Base-by-base conservation (phyloP, 2,113 vertebrate genomes). In the western clawed frog (Xenopus tropicalis) region DNA sequence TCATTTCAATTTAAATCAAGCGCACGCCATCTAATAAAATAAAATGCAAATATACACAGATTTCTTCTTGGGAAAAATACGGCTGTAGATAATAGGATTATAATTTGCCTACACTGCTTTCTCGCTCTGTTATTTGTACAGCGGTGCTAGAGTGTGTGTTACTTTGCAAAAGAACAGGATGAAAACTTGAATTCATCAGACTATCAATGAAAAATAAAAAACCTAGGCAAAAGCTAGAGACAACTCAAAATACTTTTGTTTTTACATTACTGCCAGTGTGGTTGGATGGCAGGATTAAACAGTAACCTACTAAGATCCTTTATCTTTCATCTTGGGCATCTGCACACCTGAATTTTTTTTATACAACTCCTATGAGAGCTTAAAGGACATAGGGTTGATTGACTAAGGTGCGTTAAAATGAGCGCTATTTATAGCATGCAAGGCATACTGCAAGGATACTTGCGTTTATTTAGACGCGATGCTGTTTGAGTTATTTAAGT, bases 61-160 rank as follows among this genome's bases (percentile, higher is more conserved):
- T 75, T 56, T 69, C 66, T 56, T 52, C 56, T 19, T 29, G 52
- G 57, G 59, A 66, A 74, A 66, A 74, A 74, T 37, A 57, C 24
- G 22, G 73, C 66, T 69, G 66, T 20, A 75, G 73, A 75, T 75
- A 75, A 75, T 63, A 63, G 66, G 73, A 75, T 75, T 75, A 69
- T 69, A 75, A 75, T 75, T 69, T 63, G 44, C 61, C 73, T 64
- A 58, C 62, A 65, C 19, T 17, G 61, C 71, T 21, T 66, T 73
- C 71, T 43, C 25, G 22, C 29, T 22, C 13, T 23, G 46, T 72
- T 72, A 61, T 64, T 56, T 72, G 14, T 24, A 52, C 57, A 46
- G 71, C 16, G 43, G 61, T 56, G 61, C 70, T 24, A 65, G 61
- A 56, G 48, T 66, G 29, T 57, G 22, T 65, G 8, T 5, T 24